These are phyloP conservation scores for Lithophane socia DNA, from an alignment of 2,888 invertebrate genomes.

Conservation along the genomic window DNA sequence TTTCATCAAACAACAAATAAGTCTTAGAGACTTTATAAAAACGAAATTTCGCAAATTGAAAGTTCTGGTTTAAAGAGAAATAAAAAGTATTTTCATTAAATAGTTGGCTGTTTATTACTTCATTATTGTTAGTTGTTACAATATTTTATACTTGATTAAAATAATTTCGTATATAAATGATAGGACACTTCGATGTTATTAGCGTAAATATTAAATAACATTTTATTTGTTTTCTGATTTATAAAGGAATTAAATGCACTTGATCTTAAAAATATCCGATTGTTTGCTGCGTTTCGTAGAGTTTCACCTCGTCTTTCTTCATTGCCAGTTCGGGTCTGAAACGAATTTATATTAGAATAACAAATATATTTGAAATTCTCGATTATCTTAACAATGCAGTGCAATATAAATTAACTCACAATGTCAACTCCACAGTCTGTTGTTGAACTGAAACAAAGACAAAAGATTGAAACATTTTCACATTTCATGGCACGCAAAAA, in stretches of 20 bases:
- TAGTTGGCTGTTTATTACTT: conserved; percentile 34
- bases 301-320: conserved; percentile 86
- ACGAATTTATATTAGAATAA: conserved; percentile 36
- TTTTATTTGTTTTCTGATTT: background rate
- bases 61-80: background rate
- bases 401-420: conserved; percentile 79
- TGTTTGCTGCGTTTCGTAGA: conserved; percentile 81
- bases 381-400: background rate
- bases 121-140: conserved; percentile 31
- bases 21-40: conserved; percentile 6
- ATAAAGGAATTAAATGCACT: conserved; percentile 17
- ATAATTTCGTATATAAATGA: conserved; percentile 29
- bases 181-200: conserved; percentile 28
- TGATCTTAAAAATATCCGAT: conserved; percentile 80
- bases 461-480: conserved; percentile 23
- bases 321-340: conserved; percentile 83
- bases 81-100: conserved; percentile 22
- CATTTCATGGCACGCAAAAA: conserved; percentile 23
- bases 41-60: background rate
- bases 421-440: conserved; percentile 82
- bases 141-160: conserved; percentile 28
- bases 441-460: conserved; percentile 82
- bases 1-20: conserved; percentile 3
- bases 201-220: conserved; percentile 15
- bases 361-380: background rate